Evolutionary conservation across 2,113 vertebrate species (phyloP), one percentile per base, ranked within the genome.

Genomic region (Pandion haliaetus): DNA sequence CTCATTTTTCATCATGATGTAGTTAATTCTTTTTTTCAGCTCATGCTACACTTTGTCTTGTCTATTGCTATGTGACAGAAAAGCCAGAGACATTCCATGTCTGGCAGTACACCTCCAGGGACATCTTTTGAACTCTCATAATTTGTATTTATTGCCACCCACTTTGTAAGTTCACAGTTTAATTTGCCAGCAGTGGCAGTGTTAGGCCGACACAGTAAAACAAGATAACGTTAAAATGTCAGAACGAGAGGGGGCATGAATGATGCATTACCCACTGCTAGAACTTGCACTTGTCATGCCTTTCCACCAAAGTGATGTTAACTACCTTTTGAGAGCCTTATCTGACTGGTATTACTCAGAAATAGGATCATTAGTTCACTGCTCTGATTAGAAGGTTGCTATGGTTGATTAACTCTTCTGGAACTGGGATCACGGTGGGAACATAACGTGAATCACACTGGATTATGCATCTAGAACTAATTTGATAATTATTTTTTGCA

Each of bases 131-230:
- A 98, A 98, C 98, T 98, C 98, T 98, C 98, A 98, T 98, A 98
- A 99, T 98, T 98, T 99, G 98, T 99, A 98, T 98, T 99, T 98
- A 99, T 98, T 98, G 98, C 98, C 98, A 98, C 98, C 98, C 98
- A 98, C 98, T 99, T 99, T 98, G 98, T 98, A 98, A 98, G 98
- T 98, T 98, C 98, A 98, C 98, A 98, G 98, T 98, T 98, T 98
- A 98, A 98, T 99, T 98, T 98, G 98, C 98, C 98, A 98, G 98
- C 97, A 98, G 98, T 98, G 98, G 98, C 98, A 98, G 98, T 98
- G 98, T 98, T 98, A 98, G 98, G 98, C 98, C 97, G 97, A 98
- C 98, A 98, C 97, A 97, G 98, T 98, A 98, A 98, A 98, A 98
- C 98, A 98, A 98, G 98, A 98, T 98, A 98, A 98, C 98, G 98